Evolutionary conservation across 2,797 vertebrate genomes (phyloP).

Genomic region (Pitangus sulphuratus): DNA sequence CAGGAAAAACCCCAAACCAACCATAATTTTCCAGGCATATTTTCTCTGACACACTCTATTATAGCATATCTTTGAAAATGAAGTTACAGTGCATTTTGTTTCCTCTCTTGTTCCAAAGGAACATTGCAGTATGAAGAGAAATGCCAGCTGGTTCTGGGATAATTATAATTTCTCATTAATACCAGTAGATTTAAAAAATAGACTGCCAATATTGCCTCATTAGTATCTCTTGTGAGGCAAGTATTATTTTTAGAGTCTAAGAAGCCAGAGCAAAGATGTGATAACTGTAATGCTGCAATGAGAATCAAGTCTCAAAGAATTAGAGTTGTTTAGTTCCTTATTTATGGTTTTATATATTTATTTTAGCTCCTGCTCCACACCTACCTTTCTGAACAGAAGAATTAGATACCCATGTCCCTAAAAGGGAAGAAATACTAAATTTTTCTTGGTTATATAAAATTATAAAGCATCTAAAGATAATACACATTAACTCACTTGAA

Average conservation of each 20-base stretch:
- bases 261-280: background rate
- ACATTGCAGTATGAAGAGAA: conserved; percentile 28
- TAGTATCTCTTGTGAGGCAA: conserved; percentile 47
- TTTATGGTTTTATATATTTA: background rate
- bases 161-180: conserved; percentile 58
- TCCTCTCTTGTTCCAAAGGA: conserved; percentile 45
- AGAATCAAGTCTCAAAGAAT: conserved; percentile 4
- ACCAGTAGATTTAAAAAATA: conserved; percentile 30
- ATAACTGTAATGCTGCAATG: background rate
- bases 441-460: background rate
- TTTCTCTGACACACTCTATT: conserved; percentile 7
- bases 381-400: background rate
- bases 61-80: background rate
- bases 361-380: background rate
- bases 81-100: conserved; percentile 27
- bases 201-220: conserved; percentile 22
- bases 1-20: background rate
- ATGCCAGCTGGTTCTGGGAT: conserved; percentile 47
- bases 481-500: background rate
- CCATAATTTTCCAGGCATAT: background rate
- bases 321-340: background rate
- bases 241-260: conserved; percentile 31
- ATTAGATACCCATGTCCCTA: background rate
- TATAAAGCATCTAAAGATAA: background rate
- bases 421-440: background rate